A percentile compares a stretch with the other conserved stretches of the same genome.
phyloP scores from a whole-genome alignment of 2,113 vertebrate genomes.

The Hypocryptadius cinnamomeus region DNA sequence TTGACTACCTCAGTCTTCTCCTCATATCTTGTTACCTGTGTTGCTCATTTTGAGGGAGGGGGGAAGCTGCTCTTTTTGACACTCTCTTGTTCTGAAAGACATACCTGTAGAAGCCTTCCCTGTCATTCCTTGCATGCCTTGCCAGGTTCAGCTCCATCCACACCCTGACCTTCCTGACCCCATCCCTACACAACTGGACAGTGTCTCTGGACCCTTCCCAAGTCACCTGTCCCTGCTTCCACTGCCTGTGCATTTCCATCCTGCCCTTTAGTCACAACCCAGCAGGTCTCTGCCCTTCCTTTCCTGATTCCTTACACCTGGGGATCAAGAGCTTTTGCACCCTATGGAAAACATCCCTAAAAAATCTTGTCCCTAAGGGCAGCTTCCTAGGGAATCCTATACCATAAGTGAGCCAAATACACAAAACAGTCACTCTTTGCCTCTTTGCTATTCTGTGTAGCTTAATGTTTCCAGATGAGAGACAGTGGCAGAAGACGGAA shows the following conservation, averaged over 20 bases:
- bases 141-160: not conserved
- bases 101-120: not conserved
- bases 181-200: not conserved
- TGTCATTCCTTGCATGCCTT: not conserved
- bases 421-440: not conserved
- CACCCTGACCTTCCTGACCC: rapidly evolving
- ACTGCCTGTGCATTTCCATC: not conserved
- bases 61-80: not conserved
- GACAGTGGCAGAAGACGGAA: not conserved
- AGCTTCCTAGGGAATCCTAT: not conserved
- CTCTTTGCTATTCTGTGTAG: not conserved
- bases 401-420: not conserved
- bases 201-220: not conserved
- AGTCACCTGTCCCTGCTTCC: not conserved
- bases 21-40: not conserved
- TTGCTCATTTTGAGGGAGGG: not conserved
- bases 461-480: not conserved
- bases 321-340: not conserved
- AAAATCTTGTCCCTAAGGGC: not conserved
- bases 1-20: not conserved
- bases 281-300: not conserved
- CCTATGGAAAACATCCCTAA: not conserved
- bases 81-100: not conserved
- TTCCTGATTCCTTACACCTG: not conserved
- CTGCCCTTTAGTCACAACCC: not conserved